Base-by-base conservation (phyloP, 2,888 invertebrate genomes). In the Notodonta dromedarius region DNA sequence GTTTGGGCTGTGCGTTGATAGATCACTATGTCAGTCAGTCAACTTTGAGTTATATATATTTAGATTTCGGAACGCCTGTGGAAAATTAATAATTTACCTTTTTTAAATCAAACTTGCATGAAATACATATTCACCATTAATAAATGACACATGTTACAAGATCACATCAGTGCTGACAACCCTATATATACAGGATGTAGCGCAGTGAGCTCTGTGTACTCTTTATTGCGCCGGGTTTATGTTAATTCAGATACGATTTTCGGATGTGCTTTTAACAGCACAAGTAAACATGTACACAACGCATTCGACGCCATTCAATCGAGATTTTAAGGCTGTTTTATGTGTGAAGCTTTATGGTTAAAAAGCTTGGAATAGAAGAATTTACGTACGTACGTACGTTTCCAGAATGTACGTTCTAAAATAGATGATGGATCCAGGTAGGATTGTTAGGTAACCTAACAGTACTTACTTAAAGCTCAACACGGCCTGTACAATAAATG, bases 161-260 rank as follows among this genome's bases (percentile, higher is more conserved):
- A n/a, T n/a, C n/a, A 4, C n/a, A n/a, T 46, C 13, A 46, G 13
- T 9, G 42, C 48, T 57, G 74, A n/a, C 79, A 83, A n/a, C 84
- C 84, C 84, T 83, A 59, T 61, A n/a, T n/a, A 71, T 73, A 77
- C 71, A 76, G 75, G 59, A 56, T 78, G 80, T 76, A 78, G 62
- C 72, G 60, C 73, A 73, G 68, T 70, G 70, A 67, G 76, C 74
- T 67, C 77, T 76, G 76, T 77, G 67, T 76, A 77, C 73, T 71
- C 77, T 82, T 86, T 86, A 84, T 85, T 81, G 84, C 82, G 78
- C 74, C 75, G 76, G 78, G 75, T 70, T 84, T 83, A 87, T 83
- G 85, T 86, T 86, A 87, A 88, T 87, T 85, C 77, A 71, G 77
- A 80, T 80, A 79, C 80, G 76, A 85, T 80, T 79, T 83, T 75